A percentile compares a stretch with the other conserved stretches of the same genome.
These are phyloP conservation scores for Calycopis cecrops DNA, from an alignment of 1,140 invertebrate species.

Conservation along the genomic window DNA sequence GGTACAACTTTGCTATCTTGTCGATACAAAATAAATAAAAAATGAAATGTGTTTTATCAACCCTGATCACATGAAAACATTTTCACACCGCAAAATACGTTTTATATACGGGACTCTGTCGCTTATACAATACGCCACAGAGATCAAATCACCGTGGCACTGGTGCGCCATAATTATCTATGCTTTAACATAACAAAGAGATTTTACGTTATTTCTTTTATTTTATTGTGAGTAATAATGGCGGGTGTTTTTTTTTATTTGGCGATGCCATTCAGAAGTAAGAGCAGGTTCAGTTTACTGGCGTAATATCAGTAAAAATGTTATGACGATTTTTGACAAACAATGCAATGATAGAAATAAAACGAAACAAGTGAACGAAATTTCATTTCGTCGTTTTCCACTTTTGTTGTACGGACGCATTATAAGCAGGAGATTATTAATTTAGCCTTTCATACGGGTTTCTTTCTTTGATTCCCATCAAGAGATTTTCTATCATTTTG, in stretches of 20 bases:
- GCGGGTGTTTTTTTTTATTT: slow-evolving; percentile 10
- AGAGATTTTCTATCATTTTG: too few species aligned
- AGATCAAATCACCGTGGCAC: slow-evolving; percentile 8
- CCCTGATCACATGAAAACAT: slow-evolving; percentile 2
- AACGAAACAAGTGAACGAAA: too few species aligned
- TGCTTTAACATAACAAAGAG: slow-evolving; percentile 14
- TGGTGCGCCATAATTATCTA: slow-evolving; percentile 21
- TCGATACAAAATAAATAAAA: not conserved
- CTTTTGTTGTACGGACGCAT: too few species aligned
- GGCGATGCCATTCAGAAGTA: slow-evolving; percentile 6
- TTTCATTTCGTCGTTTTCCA: too few species aligned
- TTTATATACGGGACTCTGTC: not conserved
- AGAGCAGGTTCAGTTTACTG: not conserved
- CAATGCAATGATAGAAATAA: too few species aligned
- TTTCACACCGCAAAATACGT: not conserved
- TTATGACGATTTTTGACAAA: too few species aligned
- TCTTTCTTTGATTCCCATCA: too few species aligned
- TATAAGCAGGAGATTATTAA: too few species aligned
- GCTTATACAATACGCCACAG: slow-evolving; percentile 5
- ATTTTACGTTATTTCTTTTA: slow-evolving; percentile 47
- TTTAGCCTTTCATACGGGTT: too few species aligned
- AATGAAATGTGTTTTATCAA: not conserved
- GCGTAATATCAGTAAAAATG: not conserved
- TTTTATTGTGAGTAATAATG: slow-evolving; percentile 37
- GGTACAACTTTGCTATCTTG: not conserved